Conservation (phyloP, 2,888 invertebrate species). For the Pediacus dermestoides region DNA sequence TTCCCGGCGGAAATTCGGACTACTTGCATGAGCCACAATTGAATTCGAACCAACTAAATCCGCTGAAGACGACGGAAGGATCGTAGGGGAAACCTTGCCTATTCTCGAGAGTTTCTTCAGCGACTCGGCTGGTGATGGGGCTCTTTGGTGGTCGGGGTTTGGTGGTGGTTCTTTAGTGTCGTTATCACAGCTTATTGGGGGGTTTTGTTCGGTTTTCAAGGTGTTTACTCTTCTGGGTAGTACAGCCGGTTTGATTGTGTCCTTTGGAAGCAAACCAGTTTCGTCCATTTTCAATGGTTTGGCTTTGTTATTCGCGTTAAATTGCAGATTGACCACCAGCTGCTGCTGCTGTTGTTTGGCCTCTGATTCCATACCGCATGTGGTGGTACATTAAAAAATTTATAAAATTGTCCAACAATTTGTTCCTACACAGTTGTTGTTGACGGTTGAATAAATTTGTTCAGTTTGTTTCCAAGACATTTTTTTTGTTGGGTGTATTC, state of each 20-base stretch:
- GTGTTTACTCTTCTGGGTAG: constrained; percentile 13
- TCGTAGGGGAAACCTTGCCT: constrained; percentile 14
- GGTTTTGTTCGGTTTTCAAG: constrained; percentile 17
- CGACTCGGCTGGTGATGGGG: constrained; percentile 28
- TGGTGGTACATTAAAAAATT: constrained; percentile 15
- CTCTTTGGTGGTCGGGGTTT: constrained; percentile 16
- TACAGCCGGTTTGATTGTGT: constrained; percentile 17
- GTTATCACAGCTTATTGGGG: constrained; percentile 29
- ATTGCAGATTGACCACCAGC: constrained; percentile 15
- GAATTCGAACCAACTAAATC: no score
- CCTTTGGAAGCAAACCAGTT: constrained; percentile 21
- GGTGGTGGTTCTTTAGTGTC: constrained; percentile 24
- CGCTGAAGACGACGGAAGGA: constrained; percentile 17
- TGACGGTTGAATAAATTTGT: constrained; percentile 1
- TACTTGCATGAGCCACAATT: constrained; percentile 31
- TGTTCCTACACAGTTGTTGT: constrained; percentile 16
- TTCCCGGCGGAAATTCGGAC: constrained; percentile 37
- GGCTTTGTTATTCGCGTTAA: constrained; percentile 18
- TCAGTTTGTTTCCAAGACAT: no score
- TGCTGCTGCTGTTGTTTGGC: constrained; percentile 6
- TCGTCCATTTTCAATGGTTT: constrained; percentile 25
- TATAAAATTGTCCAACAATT: constrained; percentile 19
- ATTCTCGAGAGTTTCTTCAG: constrained; percentile 24
- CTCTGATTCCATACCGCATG: constrained; percentile 9
- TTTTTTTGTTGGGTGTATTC: no score